Percentiles rank a stretch among this genome's conserved stretches.
Evolutionary conservation across 1,140 invertebrate genomes (phyloP).

Genomic region (Cataglyphis hispanica): DNA sequence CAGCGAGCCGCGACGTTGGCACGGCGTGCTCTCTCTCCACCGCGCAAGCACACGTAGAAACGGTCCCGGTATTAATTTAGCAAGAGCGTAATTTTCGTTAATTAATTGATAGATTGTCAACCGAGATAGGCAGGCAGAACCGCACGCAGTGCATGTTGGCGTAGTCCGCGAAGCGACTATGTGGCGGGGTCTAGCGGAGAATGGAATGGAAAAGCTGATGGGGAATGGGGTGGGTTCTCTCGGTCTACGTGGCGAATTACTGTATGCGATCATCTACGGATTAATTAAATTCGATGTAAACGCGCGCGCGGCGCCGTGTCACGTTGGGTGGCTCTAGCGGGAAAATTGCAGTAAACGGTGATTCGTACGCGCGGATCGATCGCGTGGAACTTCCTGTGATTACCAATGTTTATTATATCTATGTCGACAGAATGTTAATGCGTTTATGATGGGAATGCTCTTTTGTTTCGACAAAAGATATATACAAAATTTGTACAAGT

Average conservation of each 20-base stretch:
- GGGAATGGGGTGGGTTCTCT: slow-evolving; percentile 38
- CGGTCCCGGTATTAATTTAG: slow-evolving; percentile 80
- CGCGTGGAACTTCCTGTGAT: slow-evolving; percentile 51
- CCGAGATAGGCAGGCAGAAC: slow-evolving; percentile 80
- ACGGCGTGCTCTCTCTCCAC: neutral
- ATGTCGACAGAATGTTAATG: slow-evolving; percentile 28
- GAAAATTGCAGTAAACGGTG: slow-evolving; percentile 50
- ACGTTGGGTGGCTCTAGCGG: slow-evolving; percentile 20
- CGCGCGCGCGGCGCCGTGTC: slow-evolving; percentile 64
- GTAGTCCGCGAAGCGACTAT: slow-evolving; percentile 20
- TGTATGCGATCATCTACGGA: slow-evolving; percentile 76
- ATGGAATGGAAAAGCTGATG: slow-evolving; percentile 63
- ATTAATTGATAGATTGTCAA: slow-evolving; percentile 85
- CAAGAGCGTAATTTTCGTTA: slow-evolving; percentile 84
- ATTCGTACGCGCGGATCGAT: slow-evolving; percentile 52
- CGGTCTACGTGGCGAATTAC: slow-evolving; percentile 70
- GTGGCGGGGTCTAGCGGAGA: slow-evolving; percentile 25
- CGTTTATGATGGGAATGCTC: neutral
- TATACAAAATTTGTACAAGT: neutral
- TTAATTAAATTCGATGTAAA: slow-evolving; percentile 82
- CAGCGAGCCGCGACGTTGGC: slow-evolving; percentile 32
- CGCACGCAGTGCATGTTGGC: slow-evolving; percentile 55
- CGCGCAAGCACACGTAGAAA: slow-evolving; percentile 54
- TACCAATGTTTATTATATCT: slow-evolving; percentile 36
- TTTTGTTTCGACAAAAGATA: neutral